Base-by-base conservation (phyloP, 2,888 invertebrate species). In the Andrena bucephala region DNA sequence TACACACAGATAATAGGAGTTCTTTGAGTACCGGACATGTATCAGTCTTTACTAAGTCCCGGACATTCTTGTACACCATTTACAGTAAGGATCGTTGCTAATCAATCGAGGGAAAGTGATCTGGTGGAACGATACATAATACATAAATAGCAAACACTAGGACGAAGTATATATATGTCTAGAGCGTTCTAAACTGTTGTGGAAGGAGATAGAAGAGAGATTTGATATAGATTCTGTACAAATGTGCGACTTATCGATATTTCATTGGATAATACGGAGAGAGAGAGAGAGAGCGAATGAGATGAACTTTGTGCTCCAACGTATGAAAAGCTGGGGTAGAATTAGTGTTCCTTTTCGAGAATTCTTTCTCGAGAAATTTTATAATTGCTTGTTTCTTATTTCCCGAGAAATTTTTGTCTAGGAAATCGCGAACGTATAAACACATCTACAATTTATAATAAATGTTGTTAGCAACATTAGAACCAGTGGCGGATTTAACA, bases 21-120 rank as follows among this genome's bases (percentile, higher is more conserved):
- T 16, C 48, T 29, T 66, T n/a, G 59, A 20, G 13, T 73, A 50
- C 69, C 24, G 13, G 29, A 79, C 59, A 52, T 2, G 7, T 69
- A 52, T 65, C 59, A 59, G 68, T 69, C 10, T 52, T 82, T 31
- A 66, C 36, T 63, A 77, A 42, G 65, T 77, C 3, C 70, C 66
- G 48, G 31, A 62, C 77, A 77, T 83, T 82, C 83, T 62, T 31
- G 42, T 42, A 50, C 77, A 73, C 60, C 68, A 77, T 77, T 69
- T 69, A 73, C 72, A 42, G 68, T 42, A 57, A 65, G 54, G 70
- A 48, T 59, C 42, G 20, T 80, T 31, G 54, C 67, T 29, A 72
- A 80, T 42, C 42, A 71, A 75, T 57, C 63, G 42, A 62, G 62
- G 27, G 31, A 66, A 74, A 36, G n/a, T 7, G 69, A 20, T 69